Evolutionary conservation across 2,113 vertebrate genomes (phyloP).

Genomic region (Chelonoidis abingdonii): DNA sequence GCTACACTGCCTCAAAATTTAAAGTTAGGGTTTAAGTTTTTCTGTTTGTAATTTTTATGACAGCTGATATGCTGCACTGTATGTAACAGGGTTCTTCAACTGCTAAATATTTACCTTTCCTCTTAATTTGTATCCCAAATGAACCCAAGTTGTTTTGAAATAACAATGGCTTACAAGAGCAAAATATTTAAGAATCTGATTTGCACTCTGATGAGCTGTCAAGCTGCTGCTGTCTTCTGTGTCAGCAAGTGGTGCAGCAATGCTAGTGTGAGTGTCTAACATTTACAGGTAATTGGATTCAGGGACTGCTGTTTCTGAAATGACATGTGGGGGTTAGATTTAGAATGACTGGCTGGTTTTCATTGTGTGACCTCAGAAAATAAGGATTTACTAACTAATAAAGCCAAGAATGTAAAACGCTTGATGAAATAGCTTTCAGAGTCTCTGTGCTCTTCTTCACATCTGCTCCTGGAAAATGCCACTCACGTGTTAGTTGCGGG

Average conservation of each 20-base stretch:
- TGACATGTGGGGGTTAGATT: neutral
- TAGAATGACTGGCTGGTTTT: neutral
- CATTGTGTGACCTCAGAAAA: neutral
- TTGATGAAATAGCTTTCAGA: neutral
- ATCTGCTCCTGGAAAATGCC: neutral
- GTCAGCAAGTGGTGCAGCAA: neutral
- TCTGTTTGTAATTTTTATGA: neutral
- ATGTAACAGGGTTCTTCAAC: neutral
- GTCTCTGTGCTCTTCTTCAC: neutral
- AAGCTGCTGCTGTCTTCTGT: neutral
- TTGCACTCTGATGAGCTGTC: neutral
- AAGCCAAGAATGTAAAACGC: neutral
- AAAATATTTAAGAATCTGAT: neutral
- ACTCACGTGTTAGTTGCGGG: neutral
- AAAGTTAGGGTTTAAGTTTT: neutral
- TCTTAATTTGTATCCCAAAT: neutral
- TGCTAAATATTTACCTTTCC: neutral
- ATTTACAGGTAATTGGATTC: slow-evolving; percentile 8
- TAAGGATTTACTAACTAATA: neutral
- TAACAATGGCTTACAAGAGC: neutral
- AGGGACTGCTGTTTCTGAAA: neutral
- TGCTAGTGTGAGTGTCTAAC: neutral
- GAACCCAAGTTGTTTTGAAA: neutral
- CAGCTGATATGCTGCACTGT: neutral
- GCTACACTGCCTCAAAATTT: neutral